phyloP scores from a whole-genome alignment of 2,888 invertebrate species.

The Molorchus minor region DNA sequence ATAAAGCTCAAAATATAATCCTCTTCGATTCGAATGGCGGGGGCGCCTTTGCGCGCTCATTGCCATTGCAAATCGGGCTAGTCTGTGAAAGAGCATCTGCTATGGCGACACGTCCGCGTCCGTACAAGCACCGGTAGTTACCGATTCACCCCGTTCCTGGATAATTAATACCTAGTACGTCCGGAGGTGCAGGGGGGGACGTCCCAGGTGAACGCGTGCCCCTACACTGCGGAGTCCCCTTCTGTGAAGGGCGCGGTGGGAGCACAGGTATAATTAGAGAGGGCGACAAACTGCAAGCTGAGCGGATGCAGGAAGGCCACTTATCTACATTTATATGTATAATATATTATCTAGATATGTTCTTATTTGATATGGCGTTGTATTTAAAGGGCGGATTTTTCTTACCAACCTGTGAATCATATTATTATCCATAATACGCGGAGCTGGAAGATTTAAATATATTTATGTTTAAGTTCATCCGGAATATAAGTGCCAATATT shows the following conservation, averaged over 20 bases:
- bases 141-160: conserved; percentile 29
- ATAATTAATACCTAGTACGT: conserved; percentile 31
- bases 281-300: conserved; percentile 19
- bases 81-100: conserved; percentile 27
- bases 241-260: not conserved
- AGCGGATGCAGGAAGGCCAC: no score
- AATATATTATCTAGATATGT: no score
- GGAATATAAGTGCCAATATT: no score
- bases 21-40: conserved; percentile 4
- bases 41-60: conserved; percentile 1
- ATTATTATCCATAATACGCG: no score
- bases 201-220: conserved; percentile 16
- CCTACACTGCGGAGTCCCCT: conserved; percentile 3
- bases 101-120: conserved; percentile 9
- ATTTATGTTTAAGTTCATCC: no score
- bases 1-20: conserved; percentile 13
- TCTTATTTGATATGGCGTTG: no score
- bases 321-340: no score
- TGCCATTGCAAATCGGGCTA: conserved; percentile 16
- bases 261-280: conserved; percentile 26
- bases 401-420: no score
- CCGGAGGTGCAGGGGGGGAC: conserved; percentile 16
- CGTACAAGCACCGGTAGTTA: conserved; percentile 24
- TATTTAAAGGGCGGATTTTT: no score
- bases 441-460: no score